Conservation (phyloP, 2,113 vertebrate genomes). For the Chrysochloris asiatica region DNA sequence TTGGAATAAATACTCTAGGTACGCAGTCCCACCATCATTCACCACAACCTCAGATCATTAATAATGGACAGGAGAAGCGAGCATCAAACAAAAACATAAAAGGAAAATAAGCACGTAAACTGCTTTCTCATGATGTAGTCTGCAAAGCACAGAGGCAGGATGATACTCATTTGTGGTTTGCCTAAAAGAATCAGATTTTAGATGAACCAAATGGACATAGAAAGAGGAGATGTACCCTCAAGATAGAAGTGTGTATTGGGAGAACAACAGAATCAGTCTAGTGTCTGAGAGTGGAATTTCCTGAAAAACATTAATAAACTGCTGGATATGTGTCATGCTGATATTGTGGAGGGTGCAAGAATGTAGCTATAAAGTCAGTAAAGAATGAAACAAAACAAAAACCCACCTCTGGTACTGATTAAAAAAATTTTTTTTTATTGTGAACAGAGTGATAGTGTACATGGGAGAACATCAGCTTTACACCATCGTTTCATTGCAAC, state of each 20-base stretch:
- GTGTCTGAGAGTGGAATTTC: neutral
- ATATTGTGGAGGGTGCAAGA: neutral
- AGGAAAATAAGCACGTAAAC: no score
- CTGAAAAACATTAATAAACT: neutral
- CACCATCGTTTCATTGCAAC: no score
- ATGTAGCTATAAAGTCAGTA: neutral
- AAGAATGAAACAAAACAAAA: neutral
- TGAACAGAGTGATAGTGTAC: no score
- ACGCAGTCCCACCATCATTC: neutral
- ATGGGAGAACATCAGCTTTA: no score
- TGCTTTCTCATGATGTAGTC: neutral
- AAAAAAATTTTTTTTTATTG: no score
- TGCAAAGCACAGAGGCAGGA: neutral
- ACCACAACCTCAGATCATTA: neutral
- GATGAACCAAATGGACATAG: neutral
- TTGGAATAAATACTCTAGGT: neutral
- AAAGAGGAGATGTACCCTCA: neutral
- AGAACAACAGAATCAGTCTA: neutral
- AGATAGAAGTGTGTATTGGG: neutral
- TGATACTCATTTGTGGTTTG: neutral
- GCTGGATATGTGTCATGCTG: neutral
- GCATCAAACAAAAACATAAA: neutral
- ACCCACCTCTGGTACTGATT: neutral
- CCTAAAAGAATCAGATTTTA: neutral
- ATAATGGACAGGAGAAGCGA: neutral